phyloP scores from a whole-genome alignment of 1,140 invertebrate species.

The Dreissena polymorpha region DNA sequence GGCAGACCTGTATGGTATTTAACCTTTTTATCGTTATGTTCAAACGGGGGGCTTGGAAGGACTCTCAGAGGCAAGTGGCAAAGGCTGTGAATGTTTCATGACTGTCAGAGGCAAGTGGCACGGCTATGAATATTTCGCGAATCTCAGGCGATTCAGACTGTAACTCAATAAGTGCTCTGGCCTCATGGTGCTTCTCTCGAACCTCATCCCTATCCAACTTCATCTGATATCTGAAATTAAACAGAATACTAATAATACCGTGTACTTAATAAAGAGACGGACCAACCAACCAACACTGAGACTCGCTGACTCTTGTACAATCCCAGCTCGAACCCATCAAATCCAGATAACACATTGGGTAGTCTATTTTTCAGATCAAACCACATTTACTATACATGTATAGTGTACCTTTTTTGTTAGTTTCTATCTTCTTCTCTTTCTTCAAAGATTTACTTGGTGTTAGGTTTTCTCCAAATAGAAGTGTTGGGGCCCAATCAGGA shows the following conservation, averaged over 20 bases:
- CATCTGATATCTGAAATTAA: conserved; percentile 20
- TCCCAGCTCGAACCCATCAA: background rate
- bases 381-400: background rate
- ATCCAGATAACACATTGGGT: background rate
- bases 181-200: conserved; percentile 16
- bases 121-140: too few species aligned
- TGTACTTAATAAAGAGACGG: conserved; percentile 2
- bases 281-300: too few species aligned
- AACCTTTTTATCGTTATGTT: too few species aligned
- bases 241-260: background rate
- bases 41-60: too few species aligned
- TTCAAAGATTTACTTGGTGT: conserved; percentile 24
- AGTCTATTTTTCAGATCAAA: background rate
- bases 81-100: too few species aligned
- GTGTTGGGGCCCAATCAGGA: conserved; percentile 40
- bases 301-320: too few species aligned
- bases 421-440: conserved; percentile 23
- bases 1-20: too few species aligned
- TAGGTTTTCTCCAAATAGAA: conserved; percentile 5
- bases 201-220: background rate
- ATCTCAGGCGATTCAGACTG: background rate
- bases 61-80: too few species aligned
- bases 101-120: too few species aligned
- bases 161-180: conserved; percentile 27
- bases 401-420: conserved; percentile 29